Evolutionary conservation across 2,113 vertebrate genomes (phyloP), one percentile per base, ranked within the genome.

Genomic region (Tachysurus fulvidraco): DNA sequence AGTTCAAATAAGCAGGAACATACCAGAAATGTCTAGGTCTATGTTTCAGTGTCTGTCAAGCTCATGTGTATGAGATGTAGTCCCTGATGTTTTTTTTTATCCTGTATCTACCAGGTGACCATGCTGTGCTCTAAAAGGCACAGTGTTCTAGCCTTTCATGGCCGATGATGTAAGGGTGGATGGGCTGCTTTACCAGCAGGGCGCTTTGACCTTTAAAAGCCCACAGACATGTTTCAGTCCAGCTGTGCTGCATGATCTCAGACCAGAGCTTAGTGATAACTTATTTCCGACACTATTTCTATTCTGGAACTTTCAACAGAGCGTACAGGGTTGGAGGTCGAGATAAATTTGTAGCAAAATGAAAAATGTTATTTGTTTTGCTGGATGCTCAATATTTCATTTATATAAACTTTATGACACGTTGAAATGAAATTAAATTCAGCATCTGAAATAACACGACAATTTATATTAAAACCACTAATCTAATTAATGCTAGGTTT

Each of bases 181-280:
- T 67, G 73, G 84, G 77, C 79, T 50, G 86, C 83, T 89, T 89
- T 89, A 89, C 85, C 85, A 78, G 64, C 85, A 77, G 81, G 59
- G 41, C 19, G 69, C 11, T 77, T 88, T 88, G 88, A 90, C 90
- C 88, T 91, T 90, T 90, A 90, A 86, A 41, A 60, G 84, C 60
- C 81, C 83, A 76, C 54, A 85, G 85, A 87, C 67, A 76, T 82
- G 83, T 41, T 83, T 84, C 52, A 46, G 65, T 60, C 81, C 55
- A 50, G 87, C 85, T 80, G 85, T 67, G 65, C 81, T 73, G 87
- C 59, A 59, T 74, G 84, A 80, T 62, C 54, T 74, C 78, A 60
- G 13, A 81, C 69, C 65, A 41, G 55, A 55, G 88, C 80, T 77
- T 77, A 54, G 23, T 50, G 46, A 86, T 64, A 74, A 83, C 44